Base-by-base conservation (phyloP, 2,888 invertebrate species). In the Acleris laterana region DNA sequence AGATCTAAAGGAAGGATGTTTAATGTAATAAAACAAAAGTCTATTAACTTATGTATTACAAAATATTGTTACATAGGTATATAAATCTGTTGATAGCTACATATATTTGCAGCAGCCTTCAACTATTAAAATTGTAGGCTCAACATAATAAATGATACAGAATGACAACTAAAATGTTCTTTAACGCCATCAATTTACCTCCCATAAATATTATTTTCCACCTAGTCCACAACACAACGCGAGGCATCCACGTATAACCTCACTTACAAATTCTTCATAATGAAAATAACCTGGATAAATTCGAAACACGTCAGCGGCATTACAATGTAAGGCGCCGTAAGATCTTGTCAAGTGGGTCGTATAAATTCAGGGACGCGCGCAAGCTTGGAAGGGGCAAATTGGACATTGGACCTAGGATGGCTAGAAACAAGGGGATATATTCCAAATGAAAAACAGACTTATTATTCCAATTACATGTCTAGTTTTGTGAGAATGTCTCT, bases 291-390 rank as follows among this genome's bases (percentile, higher is more conserved):
- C 63, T 25, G 56, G 48, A 22, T 52, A 61, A 68, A 69, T 69
- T 63, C 62, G 19, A 56, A 68, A 67, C 68, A 67, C 69, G 69
- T 64, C 60, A 44, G 5, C 28, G 22, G 20, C 63, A 64, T 68
- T 68, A 69, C 64, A 64, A 64, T 62, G 68, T 69, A 64, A 68
- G 62, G 46, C 61, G 60, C 19, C 53, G 42, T 67, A 68, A 64
- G 63, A 58, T 55, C 62, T 64, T 28, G 46, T 68, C 62, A 52
- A 60, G 50, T 64, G 51, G 65, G 48, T 59, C 42, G 62, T 61
- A 64, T 61, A 52, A 46, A 64, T 63, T 68, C 57, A 51, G 51
- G 28, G 42, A 38, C 38, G 62, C 50, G 5, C 52, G 57, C 25
- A 51, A 22, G 25, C 19, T 17, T 25, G 16, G 50, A 50, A n/a